phyloP scores from a whole-genome alignment of 2,113 vertebrate species.

The Okapia johnstoni region DNA sequence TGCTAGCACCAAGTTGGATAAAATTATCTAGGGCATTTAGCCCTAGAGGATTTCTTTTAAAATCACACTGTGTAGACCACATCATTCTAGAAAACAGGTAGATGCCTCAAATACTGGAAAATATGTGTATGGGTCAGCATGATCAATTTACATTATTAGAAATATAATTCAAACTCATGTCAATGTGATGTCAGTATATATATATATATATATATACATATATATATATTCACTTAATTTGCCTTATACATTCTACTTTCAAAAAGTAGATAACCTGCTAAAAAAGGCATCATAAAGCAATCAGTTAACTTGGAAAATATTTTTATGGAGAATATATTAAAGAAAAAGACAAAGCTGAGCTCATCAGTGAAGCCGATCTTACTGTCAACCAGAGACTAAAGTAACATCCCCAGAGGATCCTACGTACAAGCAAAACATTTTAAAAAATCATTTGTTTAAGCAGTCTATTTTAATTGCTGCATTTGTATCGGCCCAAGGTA shows the following conservation, averaged over 20 bases:
- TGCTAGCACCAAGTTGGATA: neutral
- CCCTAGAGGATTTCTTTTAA: neutral
- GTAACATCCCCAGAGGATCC: neutral
- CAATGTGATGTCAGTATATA: neutral
- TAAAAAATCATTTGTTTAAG: neutral
- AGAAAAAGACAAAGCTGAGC: slow-evolving; percentile 20
- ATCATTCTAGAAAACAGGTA: neutral
- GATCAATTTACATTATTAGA: neutral
- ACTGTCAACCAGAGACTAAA: slow-evolving; percentile 41
- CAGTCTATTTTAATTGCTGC: neutral
- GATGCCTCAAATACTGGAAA: neutral
- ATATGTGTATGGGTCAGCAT: neutral
- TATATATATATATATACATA: neutral
- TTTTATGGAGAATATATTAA: neutral
- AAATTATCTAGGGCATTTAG: neutral
- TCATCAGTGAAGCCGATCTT: slow-evolving; percentile 39
- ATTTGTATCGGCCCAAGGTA: neutral
- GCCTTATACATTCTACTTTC: neutral
- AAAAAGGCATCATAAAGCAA: neutral
- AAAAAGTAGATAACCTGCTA: neutral
- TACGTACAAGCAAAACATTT: slow-evolving; percentile 33
- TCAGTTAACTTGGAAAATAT: neutral
- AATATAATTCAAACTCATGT: slow-evolving; percentile 7
- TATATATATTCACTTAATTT: neutral
- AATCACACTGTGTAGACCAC: neutral